Evolutionary conservation across 2,113 vertebrate genomes (phyloP).

Genomic region (Dromaius novaehollandiae): DNA sequence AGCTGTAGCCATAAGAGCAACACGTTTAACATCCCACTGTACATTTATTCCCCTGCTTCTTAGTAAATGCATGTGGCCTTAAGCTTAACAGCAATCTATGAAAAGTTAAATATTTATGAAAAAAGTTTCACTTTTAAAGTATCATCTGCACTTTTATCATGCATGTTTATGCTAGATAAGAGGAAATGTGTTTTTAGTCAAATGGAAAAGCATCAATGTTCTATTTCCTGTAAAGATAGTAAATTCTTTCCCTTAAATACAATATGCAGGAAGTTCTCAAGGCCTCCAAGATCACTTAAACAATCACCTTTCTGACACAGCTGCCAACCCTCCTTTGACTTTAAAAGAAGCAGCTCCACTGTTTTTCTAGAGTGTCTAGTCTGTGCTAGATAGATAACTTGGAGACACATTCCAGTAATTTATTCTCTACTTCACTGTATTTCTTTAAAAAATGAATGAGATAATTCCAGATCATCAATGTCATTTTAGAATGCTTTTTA

Average conservation of each 20-base stretch:
- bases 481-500: background rate
- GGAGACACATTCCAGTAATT: background rate
- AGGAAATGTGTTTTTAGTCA: conserved; percentile 31
- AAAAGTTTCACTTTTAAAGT: conserved; percentile 19
- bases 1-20: background rate
- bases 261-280: background rate
- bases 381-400: background rate
- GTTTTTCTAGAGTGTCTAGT: background rate
- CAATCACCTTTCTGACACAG: conserved; percentile 2
- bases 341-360: background rate
- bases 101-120: conserved; percentile 55
- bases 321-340: background rate
- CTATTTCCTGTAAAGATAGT: background rate
- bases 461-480: background rate
- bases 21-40: background rate
- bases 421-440: background rate
- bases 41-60: background rate
- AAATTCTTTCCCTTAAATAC: conserved; percentile 12
- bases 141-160: background rate
- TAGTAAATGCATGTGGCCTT: background rate
- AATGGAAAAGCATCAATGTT: background rate
- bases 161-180: conserved; percentile 32
- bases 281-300: background rate
- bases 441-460: background rate
- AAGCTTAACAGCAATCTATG: background rate